phyloP scores from a whole-genome alignment of 1,140 invertebrate species.

The Drosophila navojoa region DNA sequence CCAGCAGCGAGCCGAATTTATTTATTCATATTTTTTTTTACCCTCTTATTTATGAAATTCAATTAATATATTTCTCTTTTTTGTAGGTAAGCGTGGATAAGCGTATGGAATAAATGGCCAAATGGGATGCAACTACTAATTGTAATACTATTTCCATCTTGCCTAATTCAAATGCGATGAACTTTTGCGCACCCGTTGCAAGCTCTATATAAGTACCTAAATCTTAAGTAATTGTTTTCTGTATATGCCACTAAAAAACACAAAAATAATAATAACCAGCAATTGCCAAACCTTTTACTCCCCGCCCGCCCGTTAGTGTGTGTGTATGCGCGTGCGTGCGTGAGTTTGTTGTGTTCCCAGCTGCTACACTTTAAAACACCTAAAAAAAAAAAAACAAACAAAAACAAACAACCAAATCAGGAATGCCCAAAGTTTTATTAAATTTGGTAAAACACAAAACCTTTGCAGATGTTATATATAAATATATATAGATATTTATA shows the following conservation, averaged over 20 bases:
- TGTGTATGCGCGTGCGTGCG: constrained; percentile 17
- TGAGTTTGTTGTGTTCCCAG: constrained; percentile 36
- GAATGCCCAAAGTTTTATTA: constrained; percentile 28
- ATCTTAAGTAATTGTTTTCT: constrained; percentile 49
- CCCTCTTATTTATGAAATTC: constrained; percentile 21
- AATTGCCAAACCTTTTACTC: constrained; percentile 28
- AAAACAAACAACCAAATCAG: constrained; percentile 17
- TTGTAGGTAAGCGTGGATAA: constrained; percentile 16
- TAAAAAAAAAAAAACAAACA: neutral
- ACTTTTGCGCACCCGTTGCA: constrained; percentile 5
- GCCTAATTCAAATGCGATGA: neutral
- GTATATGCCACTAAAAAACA: constrained; percentile 49
- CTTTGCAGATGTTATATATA: constrained; percentile 18
- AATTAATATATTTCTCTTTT: constrained; percentile 65
- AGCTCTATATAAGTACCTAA: constrained; percentile 48
- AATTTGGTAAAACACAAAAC: constrained; percentile 1
- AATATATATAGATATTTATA: neutral
- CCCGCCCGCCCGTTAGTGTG: constrained; percentile 33
- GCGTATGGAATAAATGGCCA: neutral
- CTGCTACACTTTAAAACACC: constrained; percentile 14
- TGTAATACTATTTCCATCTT: neutral
- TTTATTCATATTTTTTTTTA: constrained; percentile 35
- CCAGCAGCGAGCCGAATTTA: constrained; percentile 1
- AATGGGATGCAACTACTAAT: neutral
- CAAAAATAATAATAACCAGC: constrained; percentile 49